A percentile compares a stretch with the other conserved stretches of the same genome.
These are phyloP conservation scores for Channa maculata DNA, from an alignment of 2,113 vertebrate genomes.

Conservation along the genomic window DNA sequence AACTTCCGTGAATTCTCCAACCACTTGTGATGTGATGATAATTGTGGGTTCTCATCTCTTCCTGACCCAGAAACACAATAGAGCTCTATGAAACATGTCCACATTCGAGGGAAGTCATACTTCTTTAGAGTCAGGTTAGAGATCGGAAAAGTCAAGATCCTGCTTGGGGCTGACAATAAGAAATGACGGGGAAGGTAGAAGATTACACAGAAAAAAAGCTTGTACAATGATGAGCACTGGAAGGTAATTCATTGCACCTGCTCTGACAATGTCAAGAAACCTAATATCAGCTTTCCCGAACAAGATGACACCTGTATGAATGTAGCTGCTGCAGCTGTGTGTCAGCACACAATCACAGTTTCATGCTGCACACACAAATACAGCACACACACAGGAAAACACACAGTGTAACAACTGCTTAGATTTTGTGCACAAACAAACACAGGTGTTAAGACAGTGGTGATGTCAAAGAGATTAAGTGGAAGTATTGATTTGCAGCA, in stretches of 20 bases:
- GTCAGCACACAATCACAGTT: constrained; percentile 21
- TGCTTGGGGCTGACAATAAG: constrained; percentile 37
- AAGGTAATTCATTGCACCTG: constrained; percentile 75
- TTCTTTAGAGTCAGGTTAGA: constrained; percentile 41
- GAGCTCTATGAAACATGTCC: constrained; percentile 10
- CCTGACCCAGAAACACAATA: constrained; percentile 9
- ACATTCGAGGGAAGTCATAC: constrained; percentile 23
- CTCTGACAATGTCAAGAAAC: constrained; percentile 68
- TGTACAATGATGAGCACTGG: constrained; percentile 45
- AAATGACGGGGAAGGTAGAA: constrained; percentile 32
- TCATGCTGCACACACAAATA: constrained; percentile 6
- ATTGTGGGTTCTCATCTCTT: not conserved
- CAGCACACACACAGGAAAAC: constrained; percentile 1
- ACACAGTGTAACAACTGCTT: constrained; percentile 12
- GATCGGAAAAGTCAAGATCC: constrained; percentile 39
- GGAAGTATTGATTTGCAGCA: constrained; percentile 15
- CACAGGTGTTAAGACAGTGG: not conserved
- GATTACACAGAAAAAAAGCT: constrained; percentile 33
- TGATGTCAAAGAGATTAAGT: constrained; percentile 11
- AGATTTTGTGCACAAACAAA: constrained; percentile 17
- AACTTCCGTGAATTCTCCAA: constrained; percentile 48
- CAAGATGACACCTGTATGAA: constrained; percentile 62
- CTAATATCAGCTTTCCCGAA: constrained; percentile 47
- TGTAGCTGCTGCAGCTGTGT: constrained; percentile 58
- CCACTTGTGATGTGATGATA: constrained; percentile 20